Evolutionary conservation across 2,113 vertebrate species (phyloP), one percentile per base, ranked within the genome.

Genomic region (Carassius gibelio): DNA sequence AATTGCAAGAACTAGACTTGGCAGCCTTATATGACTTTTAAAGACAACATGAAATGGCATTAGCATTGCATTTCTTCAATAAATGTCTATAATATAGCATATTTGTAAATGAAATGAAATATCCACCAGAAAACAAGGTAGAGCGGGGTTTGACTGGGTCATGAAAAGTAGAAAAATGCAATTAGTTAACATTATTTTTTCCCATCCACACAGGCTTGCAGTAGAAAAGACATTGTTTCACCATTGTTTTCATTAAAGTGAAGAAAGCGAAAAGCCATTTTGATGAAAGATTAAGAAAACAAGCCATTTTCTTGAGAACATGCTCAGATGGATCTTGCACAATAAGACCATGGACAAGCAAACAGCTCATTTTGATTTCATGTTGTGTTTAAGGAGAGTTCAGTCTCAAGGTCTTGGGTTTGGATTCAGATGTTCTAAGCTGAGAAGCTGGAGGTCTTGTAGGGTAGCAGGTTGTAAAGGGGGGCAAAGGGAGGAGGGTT

Each of bases 401-500:
- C 21, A 80, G 45, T 68, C 0, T 69, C 9, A 66, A 30, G 48
- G 61, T 21, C 36, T 19, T 69, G 11, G 15, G 45, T 82, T 34
- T 82, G 78, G 38, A 64, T 80, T 23, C 38, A 45, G 57, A 62
- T 42, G 42, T 14, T 69, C 64, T 83, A 74, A 61, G 75, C 84
- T 0, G 79, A 34, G 71, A 64, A 36, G 62, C 61, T 15, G 2
- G 86, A 84, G 72, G 34, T 9, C 71, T 86, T 87, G 72, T 88
- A 84, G 26, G 89, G 88, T 83, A 85, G 82, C 42, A 88, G 64
- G 75, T 83, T 83, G 78, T 88, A 87, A 59, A 90, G 84, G 0
- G 91, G 90, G n/a, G 88, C 66, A 7, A 90, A 92, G 5, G 92
- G 90, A 38, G 92, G 81, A 2, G 90, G 89, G 62, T 83, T 89